Base-by-base conservation (phyloP, 2,113 vertebrate genomes). In the Cyanistes caeruleus region DNA sequence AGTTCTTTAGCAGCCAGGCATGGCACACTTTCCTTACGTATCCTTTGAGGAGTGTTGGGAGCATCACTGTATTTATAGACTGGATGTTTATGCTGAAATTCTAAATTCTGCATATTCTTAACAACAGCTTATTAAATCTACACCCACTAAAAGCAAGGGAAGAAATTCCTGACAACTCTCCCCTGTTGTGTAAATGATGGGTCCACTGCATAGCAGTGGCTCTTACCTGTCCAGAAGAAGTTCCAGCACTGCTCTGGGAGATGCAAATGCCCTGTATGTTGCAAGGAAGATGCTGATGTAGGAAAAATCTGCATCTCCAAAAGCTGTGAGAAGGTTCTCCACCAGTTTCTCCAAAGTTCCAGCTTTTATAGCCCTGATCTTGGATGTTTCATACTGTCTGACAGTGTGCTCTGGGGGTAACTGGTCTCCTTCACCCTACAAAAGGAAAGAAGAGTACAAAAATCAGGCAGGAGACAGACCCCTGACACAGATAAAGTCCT, bases 211-310 rank as follows among this genome's bases (percentile, higher is more conserved):
- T 22, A 56, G 4, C 23, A 56, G 4, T 10, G 15, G 12, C 5
- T 72, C 97, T 94, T 94, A 99, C 99, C 98, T 98, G 97, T 98
- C 98, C 24, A 99, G 98, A 70, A 99, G 98, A 63, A 99, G 97
- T 49, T 98, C 98, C 92, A 99, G 96, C 7, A 99, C 99, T 46
- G 98, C 98, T 92, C 97, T 98, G 6, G 99, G 98, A 93, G 98
- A 98, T 91, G 99, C 95, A 74, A 99, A 99, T 53, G 99, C 98
- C 70, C 99, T 97, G 97, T 99, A 99, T 0, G 99, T 99, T 78
- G 99, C 99, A 65, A 99, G 97, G 92, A 99, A 99, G 98, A 99
- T 99, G 97, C 98, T 99, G 96, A 99, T 99, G 95, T 99, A 99
- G 53, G 99, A 99, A 90, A 99, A 99, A 97, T 99, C 99, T 2